Conservation (phyloP, 2,113 vertebrate genomes). For the Malurus melanocephalus region DNA sequence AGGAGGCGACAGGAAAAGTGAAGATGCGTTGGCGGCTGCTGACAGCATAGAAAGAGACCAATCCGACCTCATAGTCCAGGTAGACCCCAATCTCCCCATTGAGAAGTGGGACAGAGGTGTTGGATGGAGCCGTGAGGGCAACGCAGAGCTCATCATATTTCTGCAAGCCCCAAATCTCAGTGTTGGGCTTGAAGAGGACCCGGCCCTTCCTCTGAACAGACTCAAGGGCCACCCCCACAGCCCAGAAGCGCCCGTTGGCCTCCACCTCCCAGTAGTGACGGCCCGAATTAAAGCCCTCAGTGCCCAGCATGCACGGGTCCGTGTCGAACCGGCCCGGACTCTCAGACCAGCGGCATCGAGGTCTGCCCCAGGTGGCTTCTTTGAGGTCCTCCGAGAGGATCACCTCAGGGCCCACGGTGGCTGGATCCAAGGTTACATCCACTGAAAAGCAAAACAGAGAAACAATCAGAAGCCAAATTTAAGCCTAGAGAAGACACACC, state of each 20-base stretch:
- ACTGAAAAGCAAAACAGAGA: not conserved
- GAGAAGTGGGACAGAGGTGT: not conserved
- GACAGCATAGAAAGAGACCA: not conserved
- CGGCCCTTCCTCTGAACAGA: not conserved
- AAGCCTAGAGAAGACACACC: fast-evolving
- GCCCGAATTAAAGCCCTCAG: constrained; percentile 1
- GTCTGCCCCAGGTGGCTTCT: constrained; percentile 16
- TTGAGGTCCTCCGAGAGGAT: constrained; percentile 33
- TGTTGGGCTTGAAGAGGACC: constrained; percentile 9
- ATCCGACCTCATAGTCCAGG: constrained; percentile 16
- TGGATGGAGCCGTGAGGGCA: constrained; percentile 30
- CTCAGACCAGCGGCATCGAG: fast-evolving
- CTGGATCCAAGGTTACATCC: constrained; percentile 14
- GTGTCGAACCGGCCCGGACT: not conserved
- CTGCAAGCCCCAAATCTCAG: not conserved
- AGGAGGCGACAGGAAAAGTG: constrained; percentile 16
- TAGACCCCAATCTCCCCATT: not conserved
- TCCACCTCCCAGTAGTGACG: constrained; percentile 50
- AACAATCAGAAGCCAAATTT: not conserved
- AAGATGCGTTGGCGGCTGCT: not conserved
- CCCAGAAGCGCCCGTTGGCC: constrained; percentile 22
- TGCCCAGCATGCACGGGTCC: constrained; percentile 8
- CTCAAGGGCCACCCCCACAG: not conserved
- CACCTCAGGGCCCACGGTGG: constrained; percentile 20
- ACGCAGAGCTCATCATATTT: constrained; percentile 15